A percentile compares a stretch with the other conserved stretches of the same genome.
Evolutionary conservation across 2,797 vertebrate species (phyloP).

Genomic region (Hybognathus amarus): DNA sequence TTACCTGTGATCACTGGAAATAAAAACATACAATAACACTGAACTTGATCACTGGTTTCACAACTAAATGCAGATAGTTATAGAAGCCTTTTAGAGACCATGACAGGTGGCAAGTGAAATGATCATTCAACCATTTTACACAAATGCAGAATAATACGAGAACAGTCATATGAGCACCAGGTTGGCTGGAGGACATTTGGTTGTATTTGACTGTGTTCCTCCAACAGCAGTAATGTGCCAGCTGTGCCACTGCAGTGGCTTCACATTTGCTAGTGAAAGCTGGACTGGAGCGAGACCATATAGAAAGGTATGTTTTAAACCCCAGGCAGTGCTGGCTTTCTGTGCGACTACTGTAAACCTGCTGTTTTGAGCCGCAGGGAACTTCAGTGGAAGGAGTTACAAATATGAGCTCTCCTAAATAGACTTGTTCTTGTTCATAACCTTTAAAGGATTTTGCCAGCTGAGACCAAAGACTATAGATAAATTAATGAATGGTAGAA

Average conservation of each 20-base stretch:
- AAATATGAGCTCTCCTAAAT: constrained; percentile 15
- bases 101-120: not conserved
- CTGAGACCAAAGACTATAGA: not conserved
- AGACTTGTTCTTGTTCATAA: not conserved
- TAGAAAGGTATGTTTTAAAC: constrained; percentile 11
- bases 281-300: not conserved
- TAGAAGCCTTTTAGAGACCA: not conserved
- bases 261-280: constrained; percentile 24
- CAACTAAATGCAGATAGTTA: not conserved
- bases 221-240: constrained; percentile 13
- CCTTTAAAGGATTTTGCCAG: not conserved
- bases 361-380: constrained; percentile 11
- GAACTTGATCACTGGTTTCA: not conserved
- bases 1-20: not conserved
- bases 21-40: not conserved
- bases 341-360: not conserved
- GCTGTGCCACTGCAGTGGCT: not conserved
- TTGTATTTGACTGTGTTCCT: constrained; percentile 1
- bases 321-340: not conserved
- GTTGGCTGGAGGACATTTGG: constrained; percentile 6
- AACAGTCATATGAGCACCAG: constrained; percentile 4
- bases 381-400: not conserved
- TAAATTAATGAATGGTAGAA: not conserved
- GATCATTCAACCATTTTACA: not conserved
- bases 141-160: not conserved